Conservation (phyloP, 2,888 invertebrate species). For the Eupithecia vulgata region DNA sequence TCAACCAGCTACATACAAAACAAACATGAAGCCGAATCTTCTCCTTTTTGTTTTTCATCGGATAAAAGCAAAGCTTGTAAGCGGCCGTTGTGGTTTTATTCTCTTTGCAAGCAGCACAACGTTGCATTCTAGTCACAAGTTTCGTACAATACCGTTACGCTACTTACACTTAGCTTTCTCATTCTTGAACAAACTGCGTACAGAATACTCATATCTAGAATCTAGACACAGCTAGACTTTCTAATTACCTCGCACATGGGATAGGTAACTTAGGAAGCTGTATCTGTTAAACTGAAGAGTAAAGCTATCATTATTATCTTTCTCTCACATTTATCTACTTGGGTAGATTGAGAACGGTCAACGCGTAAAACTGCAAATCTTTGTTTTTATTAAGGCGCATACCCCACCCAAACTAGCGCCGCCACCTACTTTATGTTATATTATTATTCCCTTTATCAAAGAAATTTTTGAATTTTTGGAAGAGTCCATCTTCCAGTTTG, state of each 20-base stretch:
- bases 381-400: too few species aligned
- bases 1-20: too few species aligned
- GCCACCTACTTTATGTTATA: too few species aligned
- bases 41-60: too few species aligned
- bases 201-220: constrained; percentile 11
- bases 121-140: neutral
- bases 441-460: too few species aligned
- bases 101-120: neutral
- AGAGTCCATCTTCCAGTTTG: too few species aligned
- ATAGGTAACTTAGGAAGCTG: constrained; percentile 1
- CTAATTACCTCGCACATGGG: constrained; percentile 24
- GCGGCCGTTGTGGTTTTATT: neutral
- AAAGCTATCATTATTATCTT: neutral
- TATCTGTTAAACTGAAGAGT: neutral
- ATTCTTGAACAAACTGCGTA: constrained; percentile 10
- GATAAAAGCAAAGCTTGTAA: neutral
- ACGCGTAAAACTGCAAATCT: neutral
- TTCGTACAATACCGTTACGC: constrained; percentile 9
- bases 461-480: too few species aligned
- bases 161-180: constrained; percentile 12
- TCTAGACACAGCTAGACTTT: constrained; percentile 28
- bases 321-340: constrained; percentile 1
- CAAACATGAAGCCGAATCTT: too few species aligned
- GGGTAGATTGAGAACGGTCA: neutral
- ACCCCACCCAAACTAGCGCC: too few species aligned